phyloP scores from a whole-genome alignment of 2,113 vertebrate genomes.

The Hippotragus niger region DNA sequence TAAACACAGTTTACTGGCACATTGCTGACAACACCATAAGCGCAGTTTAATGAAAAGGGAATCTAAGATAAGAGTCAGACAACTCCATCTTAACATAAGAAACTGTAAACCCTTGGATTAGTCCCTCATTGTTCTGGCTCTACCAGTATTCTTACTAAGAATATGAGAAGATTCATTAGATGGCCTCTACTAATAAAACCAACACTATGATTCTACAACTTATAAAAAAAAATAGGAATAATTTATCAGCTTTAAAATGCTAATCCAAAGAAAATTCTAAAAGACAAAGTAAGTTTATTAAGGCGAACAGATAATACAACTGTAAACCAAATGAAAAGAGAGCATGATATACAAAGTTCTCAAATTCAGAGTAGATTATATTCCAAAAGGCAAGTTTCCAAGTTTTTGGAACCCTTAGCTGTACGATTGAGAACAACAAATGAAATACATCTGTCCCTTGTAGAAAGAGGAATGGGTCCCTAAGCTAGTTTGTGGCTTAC shows the following conservation, averaged over 20 bases:
- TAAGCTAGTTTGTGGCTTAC: neutral
- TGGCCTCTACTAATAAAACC: neutral
- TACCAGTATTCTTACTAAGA: neutral
- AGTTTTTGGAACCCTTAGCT: neutral
- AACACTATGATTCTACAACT: neutral
- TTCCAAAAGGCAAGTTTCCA: conserved; percentile 4
- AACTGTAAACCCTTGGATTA: neutral
- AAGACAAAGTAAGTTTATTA: neutral
- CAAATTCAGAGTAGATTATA: neutral
- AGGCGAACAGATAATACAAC: neutral
- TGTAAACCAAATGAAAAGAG: neutral
- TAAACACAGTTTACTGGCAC: neutral
- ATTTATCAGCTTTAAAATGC: neutral
- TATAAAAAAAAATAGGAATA: neutral
- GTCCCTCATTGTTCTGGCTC: neutral
- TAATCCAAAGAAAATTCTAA: neutral
- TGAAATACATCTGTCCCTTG: neutral
- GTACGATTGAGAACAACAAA: neutral
- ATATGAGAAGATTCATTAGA: neutral
- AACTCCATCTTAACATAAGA: neutral
- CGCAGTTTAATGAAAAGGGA: neutral
- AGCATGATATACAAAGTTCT: neutral
- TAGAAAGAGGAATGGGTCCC: neutral
- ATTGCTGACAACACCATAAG: neutral
- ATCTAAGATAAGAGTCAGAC: neutral